A percentile compares a stretch with the other conserved stretches of the same genome.
Evolutionary conservation across 2,888 invertebrate species (phyloP).

Genomic region (Orthosia incerta): DNA sequence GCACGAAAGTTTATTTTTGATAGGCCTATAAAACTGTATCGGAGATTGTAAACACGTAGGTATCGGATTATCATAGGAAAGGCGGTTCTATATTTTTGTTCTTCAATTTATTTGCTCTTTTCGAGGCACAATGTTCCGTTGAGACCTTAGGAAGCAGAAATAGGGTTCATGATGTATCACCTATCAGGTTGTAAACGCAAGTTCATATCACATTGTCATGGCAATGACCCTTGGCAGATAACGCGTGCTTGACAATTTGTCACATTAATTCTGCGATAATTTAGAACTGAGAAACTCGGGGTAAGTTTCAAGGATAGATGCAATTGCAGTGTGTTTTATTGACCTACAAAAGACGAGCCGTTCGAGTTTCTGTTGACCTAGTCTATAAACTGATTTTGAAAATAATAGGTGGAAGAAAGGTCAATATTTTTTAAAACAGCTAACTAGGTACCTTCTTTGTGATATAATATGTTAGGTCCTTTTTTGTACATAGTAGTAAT

Average conservation of each 20-base stretch:
- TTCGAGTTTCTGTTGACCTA: neutral
- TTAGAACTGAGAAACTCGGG: too few species aligned
- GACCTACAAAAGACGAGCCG: neutral
- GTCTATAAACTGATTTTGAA: neutral
- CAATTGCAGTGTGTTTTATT: neutral
- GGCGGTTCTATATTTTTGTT: conserved; percentile 28
- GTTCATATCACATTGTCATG: neutral
- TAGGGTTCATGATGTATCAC: neutral
- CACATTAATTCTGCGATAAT: too few species aligned
- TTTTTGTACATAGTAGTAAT: conserved; percentile 6
- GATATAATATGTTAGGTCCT: neutral
- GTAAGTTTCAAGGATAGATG: too few species aligned
- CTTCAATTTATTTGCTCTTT: conserved; percentile 35
- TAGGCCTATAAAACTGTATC: conserved; percentile 58
- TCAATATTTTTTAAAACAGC: neutral
- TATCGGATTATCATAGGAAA: conserved; percentile 37
- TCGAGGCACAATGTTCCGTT: conserved; percentile 14
- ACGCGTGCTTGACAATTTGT: too few species aligned
- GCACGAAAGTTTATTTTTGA: conserved; percentile 60
- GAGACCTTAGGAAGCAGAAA: neutral
- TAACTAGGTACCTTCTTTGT: neutral
- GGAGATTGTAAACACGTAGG: conserved; percentile 58
- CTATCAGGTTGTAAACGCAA: neutral
- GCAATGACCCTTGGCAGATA: neutral
- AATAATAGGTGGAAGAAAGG: neutral